Evolutionary conservation across 2,797 vertebrate species (phyloP).

Genomic region (Ataeniobius toweri): DNA sequence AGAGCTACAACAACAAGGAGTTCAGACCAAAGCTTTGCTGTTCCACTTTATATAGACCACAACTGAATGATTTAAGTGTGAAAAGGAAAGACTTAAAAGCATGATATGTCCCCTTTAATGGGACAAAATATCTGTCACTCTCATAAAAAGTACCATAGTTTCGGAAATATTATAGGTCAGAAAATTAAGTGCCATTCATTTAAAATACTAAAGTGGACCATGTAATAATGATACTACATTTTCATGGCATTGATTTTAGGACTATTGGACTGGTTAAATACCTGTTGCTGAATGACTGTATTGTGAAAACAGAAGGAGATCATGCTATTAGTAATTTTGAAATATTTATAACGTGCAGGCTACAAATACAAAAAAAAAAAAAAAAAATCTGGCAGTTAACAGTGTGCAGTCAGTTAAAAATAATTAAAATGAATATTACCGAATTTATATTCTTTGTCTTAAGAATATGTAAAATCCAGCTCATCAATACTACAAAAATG

Average conservation of each 20-base stretch:
- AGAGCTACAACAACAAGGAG: too few relatives aligned
- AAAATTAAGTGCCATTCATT: neutral
- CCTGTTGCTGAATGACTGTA: neutral
- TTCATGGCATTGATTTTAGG: neutral
- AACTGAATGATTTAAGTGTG: too few relatives aligned
- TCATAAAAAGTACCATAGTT: neutral
- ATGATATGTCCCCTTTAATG: too few relatives aligned
- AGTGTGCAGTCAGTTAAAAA: neutral
- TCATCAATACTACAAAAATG: neutral
- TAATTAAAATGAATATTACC: neutral
- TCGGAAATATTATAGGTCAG: neutral
- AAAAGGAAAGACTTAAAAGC: too few relatives aligned
- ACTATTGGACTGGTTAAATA: neutral
- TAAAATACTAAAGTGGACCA: neutral
- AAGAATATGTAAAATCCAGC: neutral
- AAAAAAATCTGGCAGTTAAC: neutral
- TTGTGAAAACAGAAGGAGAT: neutral
- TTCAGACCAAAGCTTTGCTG: too few relatives aligned
- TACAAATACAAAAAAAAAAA: too few relatives aligned
- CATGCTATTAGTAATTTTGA: neutral
- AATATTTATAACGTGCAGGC: neutral
- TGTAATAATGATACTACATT: neutral
- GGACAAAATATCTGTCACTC: too few relatives aligned
- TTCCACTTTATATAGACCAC: too few relatives aligned
- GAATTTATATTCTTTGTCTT: neutral